Evolutionary conservation across 2,888 invertebrate genomes (phyloP), one percentile per base, ranked within the genome.

Genomic region (Stenurella melanura): DNA sequence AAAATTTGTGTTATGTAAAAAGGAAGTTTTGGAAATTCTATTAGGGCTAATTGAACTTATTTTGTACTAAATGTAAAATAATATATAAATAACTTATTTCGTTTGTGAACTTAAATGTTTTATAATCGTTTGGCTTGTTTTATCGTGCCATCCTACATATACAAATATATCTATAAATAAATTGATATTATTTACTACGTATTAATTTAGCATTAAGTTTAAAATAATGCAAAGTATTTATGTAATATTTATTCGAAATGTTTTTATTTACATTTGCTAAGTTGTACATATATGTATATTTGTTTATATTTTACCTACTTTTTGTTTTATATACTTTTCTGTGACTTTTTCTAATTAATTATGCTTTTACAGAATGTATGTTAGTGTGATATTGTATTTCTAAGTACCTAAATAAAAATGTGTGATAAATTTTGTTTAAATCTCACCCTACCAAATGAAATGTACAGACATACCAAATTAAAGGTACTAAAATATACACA

Each of bases 381-480:
- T 84, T 84, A 83, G 85, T 85, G 85, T 85, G 85, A 84, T 83
- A 84, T 78, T 76, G 75, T 83, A 83, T 81, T 81, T 68, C 76
- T 81, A 83, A 84, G 84, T 83, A 85, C 81, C 58, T 58, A 64
- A 83, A 80, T 84, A 85, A 83, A 72, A 83, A 70, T 82, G 83
- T 83, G 80, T 84, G 81, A 83, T 82, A 79, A 81, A 81, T 34
- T 34, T 9, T 34, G 30, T 34, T 34, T 34, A 0, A 34, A 6
- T 34, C 7, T 0, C 7, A 34, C 30, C 30, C 30, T 34, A 9
- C 30, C 30, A 9, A 34, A 26, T 26, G 6, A 26, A 26, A 26
- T n/a, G n/a, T n/a, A n/a, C 2, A 26, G 9, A 34, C 30, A 34
- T 34, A 34, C 30, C 9, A 34, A 26, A 26, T 6, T 26, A 26